Conservation (phyloP, 2,113 vertebrate species). For the Colossoma macropomum region DNA sequence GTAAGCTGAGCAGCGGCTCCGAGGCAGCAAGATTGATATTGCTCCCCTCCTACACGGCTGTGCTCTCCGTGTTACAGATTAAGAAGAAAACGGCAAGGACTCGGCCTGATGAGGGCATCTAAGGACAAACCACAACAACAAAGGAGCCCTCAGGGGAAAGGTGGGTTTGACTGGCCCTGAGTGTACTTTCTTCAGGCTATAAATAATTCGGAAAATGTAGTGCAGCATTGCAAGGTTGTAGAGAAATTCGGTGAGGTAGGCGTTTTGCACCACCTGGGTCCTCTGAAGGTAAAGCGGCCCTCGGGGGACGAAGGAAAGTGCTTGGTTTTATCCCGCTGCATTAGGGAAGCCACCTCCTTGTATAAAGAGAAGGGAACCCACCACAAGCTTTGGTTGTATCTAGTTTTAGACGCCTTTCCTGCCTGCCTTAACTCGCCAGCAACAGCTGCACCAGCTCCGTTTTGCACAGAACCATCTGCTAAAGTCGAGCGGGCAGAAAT, state of each 20-base stretch:
- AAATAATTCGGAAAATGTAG: constrained; percentile 40
- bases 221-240: constrained; percentile 6
- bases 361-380: not conserved
- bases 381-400: constrained; percentile 1
- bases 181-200: constrained; percentile 28
- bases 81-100: constrained; percentile 42
- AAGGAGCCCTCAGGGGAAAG: constrained; percentile 8
- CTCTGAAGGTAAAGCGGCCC: not conserved
- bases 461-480: constrained; percentile 41
- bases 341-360: constrained; percentile 5
- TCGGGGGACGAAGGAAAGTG: not conserved
- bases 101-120: constrained; percentile 44
- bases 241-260: constrained; percentile 30
- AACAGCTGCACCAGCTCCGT: constrained; percentile 39
- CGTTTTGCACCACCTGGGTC: constrained; percentile 33
- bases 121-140: constrained; percentile 18
- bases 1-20: constrained; percentile 20
- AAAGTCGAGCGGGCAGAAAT: constrained; percentile 43
- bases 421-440: constrained; percentile 36
- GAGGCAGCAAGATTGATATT: constrained; percentile 50
- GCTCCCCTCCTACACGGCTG: constrained; percentile 35
- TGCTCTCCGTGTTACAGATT: constrained; percentile 47
- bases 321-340: not conserved
- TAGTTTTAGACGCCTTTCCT: constrained; percentile 12
- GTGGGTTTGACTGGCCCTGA: constrained; percentile 19